phyloP scores from a whole-genome alignment of 2,888 invertebrate genomes.

The Dynastes maya region DNA sequence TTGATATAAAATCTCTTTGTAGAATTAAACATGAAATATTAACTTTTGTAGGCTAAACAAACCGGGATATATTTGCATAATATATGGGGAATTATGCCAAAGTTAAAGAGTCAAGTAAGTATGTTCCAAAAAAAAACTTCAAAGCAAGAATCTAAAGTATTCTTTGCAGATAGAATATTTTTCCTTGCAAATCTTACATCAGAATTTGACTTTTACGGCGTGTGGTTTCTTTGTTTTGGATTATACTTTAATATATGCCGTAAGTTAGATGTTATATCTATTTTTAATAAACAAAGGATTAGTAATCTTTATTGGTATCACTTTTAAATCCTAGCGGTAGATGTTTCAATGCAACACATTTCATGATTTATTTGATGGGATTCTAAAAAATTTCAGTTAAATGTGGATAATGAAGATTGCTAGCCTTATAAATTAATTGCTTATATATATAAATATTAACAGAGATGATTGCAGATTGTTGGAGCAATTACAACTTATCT shows the following conservation, averaged over 20 bases:
- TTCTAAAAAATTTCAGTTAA: no score
- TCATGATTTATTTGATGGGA: no score
- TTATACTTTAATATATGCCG: conserved; percentile 58
- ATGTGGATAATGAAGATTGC: no score
- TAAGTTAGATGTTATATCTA: conserved; percentile 49
- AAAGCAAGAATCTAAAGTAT: not conserved
- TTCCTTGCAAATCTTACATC: conserved; percentile 60
- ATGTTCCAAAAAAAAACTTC: not conserved
- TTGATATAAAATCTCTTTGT: no score
- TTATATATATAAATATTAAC: no score
- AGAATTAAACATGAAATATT: not conserved
- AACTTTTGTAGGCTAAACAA: conserved; percentile 54
- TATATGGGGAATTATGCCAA: conserved; percentile 52
- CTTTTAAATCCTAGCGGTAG: no score
- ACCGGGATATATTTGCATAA: conserved; percentile 57
- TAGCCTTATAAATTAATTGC: no score
- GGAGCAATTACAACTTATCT: conserved; percentile 55
- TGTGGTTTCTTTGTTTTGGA: conserved; percentile 59
- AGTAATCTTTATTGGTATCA: no score
- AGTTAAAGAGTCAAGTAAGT: conserved; percentile 55
- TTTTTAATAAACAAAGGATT: no score
- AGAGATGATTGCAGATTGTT: conserved; percentile 52
- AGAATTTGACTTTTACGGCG: conserved; percentile 57
- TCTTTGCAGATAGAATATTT: conserved; percentile 58
- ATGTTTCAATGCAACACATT: no score